Evolutionary conservation across 2,797 vertebrate species (phyloP).

Genomic region (Gila robusta): DNA sequence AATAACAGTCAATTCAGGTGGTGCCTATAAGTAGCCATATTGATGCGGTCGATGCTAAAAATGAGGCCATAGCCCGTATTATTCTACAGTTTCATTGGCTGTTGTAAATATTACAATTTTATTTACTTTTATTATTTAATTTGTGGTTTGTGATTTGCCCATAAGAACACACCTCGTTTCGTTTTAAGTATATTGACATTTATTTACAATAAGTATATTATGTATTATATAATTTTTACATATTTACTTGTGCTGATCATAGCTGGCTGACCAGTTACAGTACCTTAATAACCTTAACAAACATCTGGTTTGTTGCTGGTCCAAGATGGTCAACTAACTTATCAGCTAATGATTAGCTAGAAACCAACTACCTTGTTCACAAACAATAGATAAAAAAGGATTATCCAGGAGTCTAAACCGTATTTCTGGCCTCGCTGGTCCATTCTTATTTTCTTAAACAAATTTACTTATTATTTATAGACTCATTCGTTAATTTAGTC

Average conservation of each 20-base stretch:
- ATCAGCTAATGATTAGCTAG: not conserved
- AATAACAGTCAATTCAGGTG: not conserved
- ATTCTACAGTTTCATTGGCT: not conserved
- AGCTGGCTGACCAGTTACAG: not conserved
- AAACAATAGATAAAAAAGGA: not conserved
- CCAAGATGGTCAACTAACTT: not conserved
- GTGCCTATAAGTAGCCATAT: conserved; percentile 32
- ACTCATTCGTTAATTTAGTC: not conserved
- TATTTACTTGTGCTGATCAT: not conserved
- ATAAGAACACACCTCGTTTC: not conserved
- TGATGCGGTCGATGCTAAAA: conserved; percentile 30
- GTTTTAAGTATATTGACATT: not conserved
- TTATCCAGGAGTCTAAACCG: not conserved
- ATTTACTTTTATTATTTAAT: not conserved
- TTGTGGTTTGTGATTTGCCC: not conserved
- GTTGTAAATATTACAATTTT: not conserved
- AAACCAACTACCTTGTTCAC: not conserved
- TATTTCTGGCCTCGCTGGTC: not conserved
- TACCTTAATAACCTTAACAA: not conserved
- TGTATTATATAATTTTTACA: not conserved
- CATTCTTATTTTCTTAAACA: not conserved
- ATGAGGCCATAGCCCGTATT: not conserved
- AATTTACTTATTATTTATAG: not conserved
- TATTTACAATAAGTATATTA: not conserved
- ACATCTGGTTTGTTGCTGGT: not conserved